Percentiles rank a stretch among this genome's conserved stretches.
These are phyloP conservation scores for Epistrophe eligans DNA, from an alignment of 2,888 invertebrate species.

Conservation along the genomic window DNA sequence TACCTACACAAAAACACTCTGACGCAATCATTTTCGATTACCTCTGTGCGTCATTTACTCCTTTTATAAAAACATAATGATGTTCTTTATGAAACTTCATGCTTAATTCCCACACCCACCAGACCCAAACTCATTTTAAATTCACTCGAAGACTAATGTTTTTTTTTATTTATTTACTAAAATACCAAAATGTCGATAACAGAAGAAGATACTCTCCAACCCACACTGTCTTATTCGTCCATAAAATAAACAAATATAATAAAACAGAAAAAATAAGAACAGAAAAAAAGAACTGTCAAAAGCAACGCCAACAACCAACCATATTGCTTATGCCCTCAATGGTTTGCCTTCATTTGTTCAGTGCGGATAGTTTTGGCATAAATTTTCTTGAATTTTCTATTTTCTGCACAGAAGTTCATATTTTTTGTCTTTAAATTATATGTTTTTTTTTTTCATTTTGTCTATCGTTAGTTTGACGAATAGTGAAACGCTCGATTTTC, in stretches of 20 bases:
- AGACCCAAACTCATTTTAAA: constrained; percentile 40
- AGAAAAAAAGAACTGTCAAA: constrained; percentile 48
- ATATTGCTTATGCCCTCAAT: constrained; percentile 19
- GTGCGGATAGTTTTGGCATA: constrained; percentile 21
- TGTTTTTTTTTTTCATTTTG: not conserved
- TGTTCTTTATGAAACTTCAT: constrained; percentile 38
- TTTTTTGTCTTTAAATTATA: constrained; percentile 7
- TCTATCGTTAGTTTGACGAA: constrained; percentile 56
- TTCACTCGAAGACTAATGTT: not conserved
- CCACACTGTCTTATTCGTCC: constrained; percentile 1
- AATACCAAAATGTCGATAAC: constrained; percentile 52
- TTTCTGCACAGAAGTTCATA: constrained; percentile 39
- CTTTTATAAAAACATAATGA: constrained; percentile 10
- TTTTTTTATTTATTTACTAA: constrained; percentile 6
- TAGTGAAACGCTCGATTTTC: constrained; percentile 70
- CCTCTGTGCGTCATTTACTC: constrained; percentile 17
- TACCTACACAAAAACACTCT: not conserved
- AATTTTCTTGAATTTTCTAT: constrained; percentile 58
- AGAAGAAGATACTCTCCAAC: constrained; percentile 36
- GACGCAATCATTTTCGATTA: not conserved
- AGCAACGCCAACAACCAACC: constrained; percentile 48
- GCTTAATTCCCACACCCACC: constrained; percentile 47
- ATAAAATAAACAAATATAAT: constrained; percentile 17
- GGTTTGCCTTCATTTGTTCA: constrained; percentile 26
- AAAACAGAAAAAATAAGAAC: not conserved